phyloP scores from a whole-genome alignment of 2,797 vertebrate genomes.

The Rhynchotus rufescens region DNA sequence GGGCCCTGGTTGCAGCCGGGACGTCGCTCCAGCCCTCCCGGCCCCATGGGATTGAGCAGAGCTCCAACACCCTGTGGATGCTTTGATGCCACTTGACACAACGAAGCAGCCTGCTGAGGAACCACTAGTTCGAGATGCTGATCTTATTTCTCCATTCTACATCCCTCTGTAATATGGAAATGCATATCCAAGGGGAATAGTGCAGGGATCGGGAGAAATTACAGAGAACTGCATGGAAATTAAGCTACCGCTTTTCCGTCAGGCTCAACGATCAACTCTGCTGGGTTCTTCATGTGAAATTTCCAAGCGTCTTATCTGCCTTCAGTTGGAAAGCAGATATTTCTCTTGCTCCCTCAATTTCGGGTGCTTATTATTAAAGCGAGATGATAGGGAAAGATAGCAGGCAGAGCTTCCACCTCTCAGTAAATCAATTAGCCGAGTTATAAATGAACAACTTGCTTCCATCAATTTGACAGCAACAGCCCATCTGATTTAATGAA shows the following conservation, averaged over 20 bases:
- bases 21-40: no score
- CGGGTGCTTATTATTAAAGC: constrained; percentile 14
- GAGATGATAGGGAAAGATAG: constrained; percentile 2
- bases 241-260: neutral
- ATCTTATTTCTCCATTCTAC: neutral
- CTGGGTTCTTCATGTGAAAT: neutral
- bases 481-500: constrained; percentile 63
- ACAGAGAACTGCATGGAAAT: neutral
- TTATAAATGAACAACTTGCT: constrained; percentile 63
- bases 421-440: constrained; percentile 64
- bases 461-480: constrained; percentile 63
- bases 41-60: rapidly evolving
- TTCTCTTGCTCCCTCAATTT: neutral
- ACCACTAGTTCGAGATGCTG: neutral
- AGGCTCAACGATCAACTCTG: neutral
- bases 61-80: neutral
- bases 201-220: neutral
- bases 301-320: neutral
- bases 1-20: rapidly evolving
- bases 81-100: neutral
- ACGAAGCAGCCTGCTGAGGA: neutral
- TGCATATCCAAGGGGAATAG: neutral
- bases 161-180: neutral
- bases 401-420: constrained; percentile 31
- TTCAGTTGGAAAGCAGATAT: neutral